Base-by-base conservation (phyloP, 1,140 invertebrate genomes). In the Neotoxoptera formosana region DNA sequence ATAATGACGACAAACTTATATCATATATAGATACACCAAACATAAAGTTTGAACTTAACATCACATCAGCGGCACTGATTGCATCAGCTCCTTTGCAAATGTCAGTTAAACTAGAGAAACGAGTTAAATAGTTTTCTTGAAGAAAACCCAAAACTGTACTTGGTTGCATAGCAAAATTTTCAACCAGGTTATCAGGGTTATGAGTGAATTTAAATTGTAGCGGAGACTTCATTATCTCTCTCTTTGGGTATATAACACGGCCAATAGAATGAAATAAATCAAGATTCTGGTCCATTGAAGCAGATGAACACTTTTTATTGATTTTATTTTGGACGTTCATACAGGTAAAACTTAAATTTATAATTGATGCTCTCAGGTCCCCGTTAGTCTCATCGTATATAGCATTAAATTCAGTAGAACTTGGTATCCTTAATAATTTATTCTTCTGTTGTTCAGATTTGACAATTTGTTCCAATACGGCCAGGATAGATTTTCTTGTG, bases 211-310 rank as follows among this genome's bases (percentile, higher is more conserved):
- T 93, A 34, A 93, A 94, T 25, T 94, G 86, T 83, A 94, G 53
- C n/a, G 93, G 20, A 91, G 94, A 93, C 23, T 93, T 86, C 94
- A 94, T 20, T 88, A 93, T 93, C 95, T 96, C 60, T 96, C 96
- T 96, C 96, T 97, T 98, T 41, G 97, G 97, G 96, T 97, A 97
- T 45, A 97, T 96, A 8, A 97, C 97, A 94, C 97, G 95, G n/a
- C 97, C 97, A 20, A 97, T 95, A 0, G 96, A 97, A 95, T 97
- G 97, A 94, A 97, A 95, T 93, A 97, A 96, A 60, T 96, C 96
- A 41, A 97, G 95, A 90, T 95, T 96, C 95, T 97, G 96, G 95
- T 97, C 97, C 36, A 81, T 86, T 36, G 93, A 89, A n/a, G 53
- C 48, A 36, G 3, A 20, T 11, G 67, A 45, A 47, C 23, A 41